These are phyloP conservation scores for Drosophila aff. DNA, from an alignment of 1,140 invertebrate species.

Conservation along the genomic window DNA sequence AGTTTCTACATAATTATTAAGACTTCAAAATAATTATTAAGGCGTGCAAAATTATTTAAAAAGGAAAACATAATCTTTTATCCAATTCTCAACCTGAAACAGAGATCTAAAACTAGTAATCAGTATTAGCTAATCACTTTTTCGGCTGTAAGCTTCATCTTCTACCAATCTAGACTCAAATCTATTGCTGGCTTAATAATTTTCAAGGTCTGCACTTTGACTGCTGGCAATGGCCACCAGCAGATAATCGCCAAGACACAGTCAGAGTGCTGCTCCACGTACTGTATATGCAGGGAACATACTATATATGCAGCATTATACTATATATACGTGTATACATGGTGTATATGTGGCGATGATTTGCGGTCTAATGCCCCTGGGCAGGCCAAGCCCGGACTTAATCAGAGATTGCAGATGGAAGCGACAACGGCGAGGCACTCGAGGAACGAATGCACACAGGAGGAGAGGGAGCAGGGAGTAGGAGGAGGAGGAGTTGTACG, in stretches of 20 bases:
- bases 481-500: neutral
- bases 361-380: conserved; percentile 59
- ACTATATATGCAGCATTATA: conserved; percentile 7
- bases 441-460: conserved; percentile 27
- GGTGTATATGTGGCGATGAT: conserved; percentile 47
- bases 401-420: conserved; percentile 64
- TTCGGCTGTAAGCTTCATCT: conserved; percentile 11
- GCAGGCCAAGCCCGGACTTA: conserved; percentile 42
- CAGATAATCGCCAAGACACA: conserved; percentile 49
- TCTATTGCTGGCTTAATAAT: conserved; percentile 26
- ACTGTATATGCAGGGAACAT: conserved; percentile 3
- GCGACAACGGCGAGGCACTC: conserved; percentile 40
- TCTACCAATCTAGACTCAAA: conserved; percentile 22
- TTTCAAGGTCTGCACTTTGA: conserved; percentile 56
- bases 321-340: neutral
- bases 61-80: neutral
- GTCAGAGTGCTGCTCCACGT: conserved; percentile 15
- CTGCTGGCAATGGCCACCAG: conserved; percentile 57
- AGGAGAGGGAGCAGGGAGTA: conserved; percentile 5
- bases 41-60: neutral
- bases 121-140: neutral
- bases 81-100: no score
- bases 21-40: neutral
- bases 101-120: neutral
- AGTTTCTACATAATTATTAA: no score